These are phyloP conservation scores for Hippopotamus amphibius DNA, from an alignment of 2,113 vertebrate genomes.

Conservation along the genomic window DNA sequence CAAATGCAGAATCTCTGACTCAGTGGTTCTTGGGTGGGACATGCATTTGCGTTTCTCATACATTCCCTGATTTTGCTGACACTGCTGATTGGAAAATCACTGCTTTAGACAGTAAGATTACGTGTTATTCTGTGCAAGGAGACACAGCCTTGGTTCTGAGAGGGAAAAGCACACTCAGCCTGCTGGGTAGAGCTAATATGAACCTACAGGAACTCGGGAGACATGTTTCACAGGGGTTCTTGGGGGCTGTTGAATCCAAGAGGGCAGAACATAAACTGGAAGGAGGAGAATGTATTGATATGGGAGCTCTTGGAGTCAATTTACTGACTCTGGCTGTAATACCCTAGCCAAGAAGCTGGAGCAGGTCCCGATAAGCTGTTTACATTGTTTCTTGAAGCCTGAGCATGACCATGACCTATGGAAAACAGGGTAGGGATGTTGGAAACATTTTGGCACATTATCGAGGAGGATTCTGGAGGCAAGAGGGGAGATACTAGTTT, in stretches of 20 bases:
- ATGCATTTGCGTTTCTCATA: not conserved
- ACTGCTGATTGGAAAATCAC: not conserved
- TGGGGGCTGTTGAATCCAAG: not conserved
- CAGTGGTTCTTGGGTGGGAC: not conserved
- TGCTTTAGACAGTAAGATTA: not conserved
- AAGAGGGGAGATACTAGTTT: not conserved
- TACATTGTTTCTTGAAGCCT: not conserved
- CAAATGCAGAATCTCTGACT: not conserved
- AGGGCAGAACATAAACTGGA: not conserved
- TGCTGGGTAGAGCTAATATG: not conserved
- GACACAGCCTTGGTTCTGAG: not conserved
- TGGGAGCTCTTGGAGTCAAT: not conserved
- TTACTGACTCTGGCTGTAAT: not conserved
- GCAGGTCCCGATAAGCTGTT: not conserved
- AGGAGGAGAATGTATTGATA: not conserved
- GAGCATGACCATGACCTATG: not conserved
- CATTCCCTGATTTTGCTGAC: not conserved
- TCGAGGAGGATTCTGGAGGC: not conserved
- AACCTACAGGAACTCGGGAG: not conserved
- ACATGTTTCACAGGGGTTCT: not conserved
- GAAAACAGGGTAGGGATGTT: not conserved
- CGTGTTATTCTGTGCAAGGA: not conserved
- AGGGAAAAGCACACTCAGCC: not conserved
- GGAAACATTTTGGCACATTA: not conserved
- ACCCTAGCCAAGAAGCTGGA: not conserved